phyloP scores from a whole-genome alignment of 2,113 vertebrate species.

The Petrocephalus microphthalmus region DNA sequence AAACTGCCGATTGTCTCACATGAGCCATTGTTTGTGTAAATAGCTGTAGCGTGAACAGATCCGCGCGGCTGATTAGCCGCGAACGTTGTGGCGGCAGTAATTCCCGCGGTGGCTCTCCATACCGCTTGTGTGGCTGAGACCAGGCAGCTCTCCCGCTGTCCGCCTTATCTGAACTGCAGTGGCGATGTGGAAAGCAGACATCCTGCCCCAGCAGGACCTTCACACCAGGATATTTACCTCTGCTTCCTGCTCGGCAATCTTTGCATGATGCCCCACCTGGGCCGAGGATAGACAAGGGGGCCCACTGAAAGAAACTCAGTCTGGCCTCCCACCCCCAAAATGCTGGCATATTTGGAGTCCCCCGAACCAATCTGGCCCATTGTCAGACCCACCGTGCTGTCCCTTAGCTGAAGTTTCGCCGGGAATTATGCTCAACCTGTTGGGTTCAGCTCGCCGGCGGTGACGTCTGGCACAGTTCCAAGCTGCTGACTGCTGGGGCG shows the following conservation, averaged over 20 bases:
- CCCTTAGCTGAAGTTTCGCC: neutral
- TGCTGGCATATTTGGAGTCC: neutral
- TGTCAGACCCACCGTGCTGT: neutral
- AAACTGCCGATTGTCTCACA: conserved; percentile 56
- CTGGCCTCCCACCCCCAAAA: neutral
- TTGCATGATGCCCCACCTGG: neutral
- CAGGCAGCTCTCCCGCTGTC: neutral
- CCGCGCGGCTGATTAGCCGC: conserved; percentile 19
- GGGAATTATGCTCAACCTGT: neutral
- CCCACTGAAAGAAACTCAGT: neutral
- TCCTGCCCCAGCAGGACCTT: conserved; percentile 27
- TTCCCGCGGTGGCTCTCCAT: neutral
- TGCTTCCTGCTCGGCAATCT: neutral
- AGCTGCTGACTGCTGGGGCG: neutral
- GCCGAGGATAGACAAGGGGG: neutral
- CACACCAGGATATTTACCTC: neutral
- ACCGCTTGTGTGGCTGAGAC: neutral
- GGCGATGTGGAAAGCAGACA: neutral
- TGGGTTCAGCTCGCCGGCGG: neutral
- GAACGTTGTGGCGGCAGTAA: neutral
- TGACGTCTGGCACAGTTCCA: neutral
- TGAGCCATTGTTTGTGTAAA: conserved; percentile 63
- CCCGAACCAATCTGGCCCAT: neutral
- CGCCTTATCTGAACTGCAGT: neutral
- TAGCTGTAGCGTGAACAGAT: conserved; percentile 58